Percentiles rank a stretch among this genome's conserved stretches.
These are phyloP conservation scores for Heliothis virescens DNA, from an alignment of 1,140 invertebrate genomes.

Conservation along the genomic window DNA sequence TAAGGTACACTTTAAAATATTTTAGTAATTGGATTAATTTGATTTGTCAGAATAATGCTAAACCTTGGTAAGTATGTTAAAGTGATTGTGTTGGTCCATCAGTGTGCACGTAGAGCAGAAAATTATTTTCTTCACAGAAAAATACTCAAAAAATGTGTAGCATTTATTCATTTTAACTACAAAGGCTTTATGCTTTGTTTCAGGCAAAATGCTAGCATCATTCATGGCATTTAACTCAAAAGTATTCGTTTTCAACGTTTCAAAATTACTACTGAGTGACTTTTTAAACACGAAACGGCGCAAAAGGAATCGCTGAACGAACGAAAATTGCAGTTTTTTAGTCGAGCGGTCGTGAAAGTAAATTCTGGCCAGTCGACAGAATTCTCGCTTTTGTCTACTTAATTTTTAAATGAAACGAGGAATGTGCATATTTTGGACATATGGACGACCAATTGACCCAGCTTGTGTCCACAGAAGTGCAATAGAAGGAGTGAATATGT, in stretches of 20 bases:
- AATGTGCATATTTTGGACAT: neutral
- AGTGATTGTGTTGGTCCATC: too few species aligned
- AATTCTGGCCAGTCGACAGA: neutral
- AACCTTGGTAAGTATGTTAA: too few species aligned
- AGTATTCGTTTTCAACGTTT: neutral
- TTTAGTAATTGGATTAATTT: too few species aligned
- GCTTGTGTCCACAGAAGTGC: too few species aligned
- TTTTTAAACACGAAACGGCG: neutral
- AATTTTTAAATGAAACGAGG: neutral
- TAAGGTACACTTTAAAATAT: too few species aligned
- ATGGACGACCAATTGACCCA: neutral
- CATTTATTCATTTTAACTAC: too few species aligned
- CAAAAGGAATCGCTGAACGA: neutral
- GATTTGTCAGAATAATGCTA: too few species aligned
- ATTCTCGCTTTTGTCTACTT: constrained; percentile 19
- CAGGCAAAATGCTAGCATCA: neutral
- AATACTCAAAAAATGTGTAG: too few species aligned
- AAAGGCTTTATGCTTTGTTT: too few species aligned
- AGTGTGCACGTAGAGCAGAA: too few species aligned
- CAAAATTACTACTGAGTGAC: neutral
- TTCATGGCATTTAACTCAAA: neutral
- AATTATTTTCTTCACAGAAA: too few species aligned
- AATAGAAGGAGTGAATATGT: too few species aligned
- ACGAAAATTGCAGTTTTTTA: constrained; percentile 18
- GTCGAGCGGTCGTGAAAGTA: neutral